These are phyloP conservation scores for Bradysia coprophila DNA, from an alignment of 1,140 invertebrate genomes.

Conservation along the genomic window DNA sequence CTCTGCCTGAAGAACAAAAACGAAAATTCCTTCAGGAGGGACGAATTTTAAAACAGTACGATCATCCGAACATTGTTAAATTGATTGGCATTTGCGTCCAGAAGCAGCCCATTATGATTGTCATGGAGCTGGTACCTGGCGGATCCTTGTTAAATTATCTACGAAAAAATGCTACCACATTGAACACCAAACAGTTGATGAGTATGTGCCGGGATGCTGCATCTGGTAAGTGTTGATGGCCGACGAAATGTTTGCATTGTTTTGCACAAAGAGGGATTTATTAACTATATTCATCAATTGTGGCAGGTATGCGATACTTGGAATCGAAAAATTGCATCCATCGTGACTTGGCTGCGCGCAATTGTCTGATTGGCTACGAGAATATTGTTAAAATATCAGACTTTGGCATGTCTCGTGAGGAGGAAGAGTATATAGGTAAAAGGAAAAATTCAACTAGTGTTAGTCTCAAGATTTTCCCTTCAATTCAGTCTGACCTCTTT, in stretches of 20 bases:
- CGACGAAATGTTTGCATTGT: background rate
- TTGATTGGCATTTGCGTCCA: conserved; percentile 96
- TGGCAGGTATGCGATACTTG: conserved; percentile 68
- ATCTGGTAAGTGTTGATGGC: conserved; percentile 32
- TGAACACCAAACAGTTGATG: conserved; percentile 55
- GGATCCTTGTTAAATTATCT: conserved; percentile 79
- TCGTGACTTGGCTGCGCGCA: conserved; percentile 84
- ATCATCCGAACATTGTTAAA: conserved; percentile 90
- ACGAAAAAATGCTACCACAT: conserved; percentile 47
- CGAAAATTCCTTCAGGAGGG: conserved; percentile 93
- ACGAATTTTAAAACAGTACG: conserved; percentile 87
- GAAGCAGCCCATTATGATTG: conserved; percentile 97
- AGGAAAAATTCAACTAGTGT: background rate
- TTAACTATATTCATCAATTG: background rate
- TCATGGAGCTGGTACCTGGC: conserved; percentile 93
- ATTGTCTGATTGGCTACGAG: conserved; percentile 59
- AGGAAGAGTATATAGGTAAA: conserved; percentile 74
- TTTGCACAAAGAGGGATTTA: too few species aligned
- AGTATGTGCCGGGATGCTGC: conserved; percentile 89
- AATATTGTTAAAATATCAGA: conserved; percentile 92
- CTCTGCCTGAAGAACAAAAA: conserved; percentile 88
- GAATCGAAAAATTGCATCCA: conserved; percentile 95
- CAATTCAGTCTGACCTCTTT: too few species aligned
- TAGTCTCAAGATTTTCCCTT: background rate
- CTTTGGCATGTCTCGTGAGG: conserved; percentile 95